A percentile compares a stretch with the other conserved stretches of the same genome.
phyloP scores from a whole-genome alignment of 2,113 vertebrate genomes.

The Anarrhichthys ocellatus region DNA sequence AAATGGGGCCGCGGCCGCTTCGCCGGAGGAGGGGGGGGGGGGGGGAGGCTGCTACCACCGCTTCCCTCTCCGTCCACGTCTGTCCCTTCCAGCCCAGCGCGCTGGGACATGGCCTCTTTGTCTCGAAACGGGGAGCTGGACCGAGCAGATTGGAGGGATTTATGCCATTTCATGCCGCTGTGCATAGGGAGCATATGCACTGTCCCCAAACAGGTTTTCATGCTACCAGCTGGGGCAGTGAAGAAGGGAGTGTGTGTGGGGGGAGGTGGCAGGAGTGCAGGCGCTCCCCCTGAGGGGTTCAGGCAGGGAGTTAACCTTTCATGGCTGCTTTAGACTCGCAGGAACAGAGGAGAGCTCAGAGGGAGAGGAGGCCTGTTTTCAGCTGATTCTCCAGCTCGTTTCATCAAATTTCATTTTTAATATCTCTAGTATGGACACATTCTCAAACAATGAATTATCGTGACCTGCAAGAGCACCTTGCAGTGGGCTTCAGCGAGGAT shows the following conservation, averaged over 20 bases:
- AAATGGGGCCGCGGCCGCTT: conserved; percentile 72
- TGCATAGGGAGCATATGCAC: conserved; percentile 80
- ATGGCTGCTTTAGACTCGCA: conserved; percentile 33
- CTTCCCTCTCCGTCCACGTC: conserved; percentile 44
- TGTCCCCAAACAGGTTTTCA: conserved; percentile 70
- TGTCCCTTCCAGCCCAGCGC: conserved; percentile 74
- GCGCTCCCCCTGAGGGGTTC: conserved; percentile 11
- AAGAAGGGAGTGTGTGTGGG: neutral
- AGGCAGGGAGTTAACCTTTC: conserved; percentile 52
- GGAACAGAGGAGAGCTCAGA: neutral
- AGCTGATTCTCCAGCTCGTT: neutral
- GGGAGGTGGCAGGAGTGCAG: neutral
- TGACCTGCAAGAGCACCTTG: neutral
- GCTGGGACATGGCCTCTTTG: conserved; percentile 54
- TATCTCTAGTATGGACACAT: neutral
- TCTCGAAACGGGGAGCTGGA: conserved; percentile 46
- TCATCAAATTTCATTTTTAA: neutral
- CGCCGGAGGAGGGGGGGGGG: conserved; percentile 63
- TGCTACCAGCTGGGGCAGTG: conserved; percentile 59
- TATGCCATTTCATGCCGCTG: conserved; percentile 74
- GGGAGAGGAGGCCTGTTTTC: neutral
- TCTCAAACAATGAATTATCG: neutral
- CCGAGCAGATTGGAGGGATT: conserved; percentile 78
- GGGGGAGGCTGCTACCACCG: conserved; percentile 17
- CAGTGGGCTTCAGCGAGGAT: neutral